These are phyloP conservation scores for Phrynocephalus guinanensis DNA, from an alignment of 2,797 vertebrate genomes.

Conservation along the genomic window DNA sequence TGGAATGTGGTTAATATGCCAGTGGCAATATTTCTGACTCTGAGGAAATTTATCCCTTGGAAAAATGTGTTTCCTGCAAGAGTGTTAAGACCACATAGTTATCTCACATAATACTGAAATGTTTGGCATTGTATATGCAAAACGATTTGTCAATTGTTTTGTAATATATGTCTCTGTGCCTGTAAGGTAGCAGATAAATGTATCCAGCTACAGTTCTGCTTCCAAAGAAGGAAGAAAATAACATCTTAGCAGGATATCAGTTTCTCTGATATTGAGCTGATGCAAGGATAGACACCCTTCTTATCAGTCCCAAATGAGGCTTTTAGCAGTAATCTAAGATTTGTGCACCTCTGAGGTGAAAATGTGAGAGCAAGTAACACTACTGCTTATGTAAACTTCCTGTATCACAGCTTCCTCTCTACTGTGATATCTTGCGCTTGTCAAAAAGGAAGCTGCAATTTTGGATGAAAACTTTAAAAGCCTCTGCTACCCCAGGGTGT, in stretches of 20 bases:
- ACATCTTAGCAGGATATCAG: constrained; percentile 20
- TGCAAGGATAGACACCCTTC: not conserved
- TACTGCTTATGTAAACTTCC: constrained; percentile 18
- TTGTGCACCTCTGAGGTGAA: constrained; percentile 6
- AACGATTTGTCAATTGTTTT: not conserved
- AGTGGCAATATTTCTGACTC: not conserved
- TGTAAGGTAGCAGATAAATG: not conserved
- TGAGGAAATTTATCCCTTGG: not conserved
- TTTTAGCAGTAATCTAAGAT: constrained; percentile 30
- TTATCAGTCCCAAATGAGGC: constrained; percentile 18
- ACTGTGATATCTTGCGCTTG: not conserved
- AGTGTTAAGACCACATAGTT: not conserved
- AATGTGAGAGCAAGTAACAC: constrained; percentile 20
- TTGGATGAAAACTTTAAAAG: not conserved
- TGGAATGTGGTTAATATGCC: not conserved
- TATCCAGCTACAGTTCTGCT: constrained; percentile 2
- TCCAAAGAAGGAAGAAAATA: not conserved
- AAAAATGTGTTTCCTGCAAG: not conserved
- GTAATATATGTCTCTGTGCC: not conserved
- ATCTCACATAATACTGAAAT: not conserved
- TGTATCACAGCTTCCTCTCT: not conserved
- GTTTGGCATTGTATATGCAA: not conserved
- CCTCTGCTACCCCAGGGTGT: not conserved
- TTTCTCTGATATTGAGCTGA: constrained; percentile 17
- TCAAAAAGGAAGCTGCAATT: not conserved